Evolutionary conservation across 2,113 vertebrate species (phyloP), one percentile per base, ranked within the genome.

Genomic region (Scopus umbretta): DNA sequence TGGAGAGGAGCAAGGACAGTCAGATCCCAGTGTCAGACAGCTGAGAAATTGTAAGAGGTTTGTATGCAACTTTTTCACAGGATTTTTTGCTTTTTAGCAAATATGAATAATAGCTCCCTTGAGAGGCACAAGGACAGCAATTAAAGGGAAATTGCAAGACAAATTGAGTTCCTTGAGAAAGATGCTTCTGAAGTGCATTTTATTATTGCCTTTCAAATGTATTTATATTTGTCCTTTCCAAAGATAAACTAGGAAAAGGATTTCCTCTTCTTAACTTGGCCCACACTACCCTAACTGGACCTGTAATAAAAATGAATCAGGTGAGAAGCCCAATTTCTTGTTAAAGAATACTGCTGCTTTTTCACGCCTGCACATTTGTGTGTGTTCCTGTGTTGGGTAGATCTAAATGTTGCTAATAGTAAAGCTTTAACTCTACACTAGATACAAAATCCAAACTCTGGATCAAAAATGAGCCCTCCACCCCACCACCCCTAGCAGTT

Each of bases 231-330:
- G 43, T 97, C 66, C 74, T 25, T 91, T 92, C 92, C 59, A 27
- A 82, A 98, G 97, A 96, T 94, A 97, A 96, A 94, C 36, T 98
- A 76, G 92, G 95, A 82, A 97, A 94, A 94, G 98, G 94, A 90
- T 96, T 98, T 93, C 92, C 94, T 59, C 92, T 98, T 82, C 96
- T 91, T 80, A 96, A 88, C 52, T 92, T 97, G 45, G 32, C 95
- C 45, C 94, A 96, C 13, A 89, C 97, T 92, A 96, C 80, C n/a
- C 42, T 97, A 5, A n/a, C 93, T 89, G 96, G 96, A 75, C 90
- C 96, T 71, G 85, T 94, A 59, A 93, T 98, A 85, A 80, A 98
- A 96, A 95, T 98, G 1, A 88, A 97, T n/a, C 84, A 96, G 97
- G 96, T 98, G 82, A 98, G 96, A 90, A 92, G 58, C 6, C 8